Evolutionary conservation across 1,140 invertebrate genomes (phyloP), one percentile per base, ranked within the genome.

Genomic region (Hycleus phaleratus): DNA sequence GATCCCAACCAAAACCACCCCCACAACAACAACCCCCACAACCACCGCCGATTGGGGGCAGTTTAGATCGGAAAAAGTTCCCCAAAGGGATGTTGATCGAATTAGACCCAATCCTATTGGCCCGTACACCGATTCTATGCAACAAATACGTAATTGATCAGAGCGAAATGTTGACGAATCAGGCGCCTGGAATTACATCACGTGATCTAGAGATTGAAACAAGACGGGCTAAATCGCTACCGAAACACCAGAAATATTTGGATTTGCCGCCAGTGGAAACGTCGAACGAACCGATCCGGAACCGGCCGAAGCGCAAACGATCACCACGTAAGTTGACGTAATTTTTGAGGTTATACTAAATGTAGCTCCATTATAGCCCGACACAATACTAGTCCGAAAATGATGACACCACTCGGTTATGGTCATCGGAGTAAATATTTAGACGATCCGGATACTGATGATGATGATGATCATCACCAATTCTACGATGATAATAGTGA

Each of bases 71-170:
- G 53, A 73, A 71, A 56, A 69, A 72, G 44, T 12, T 67, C 38
- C 70, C 70, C 58, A 67, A 58, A 39, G 8, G 46, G 53, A 60
- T 40, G 42, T 56, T 3, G 65, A 64, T 65, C 46, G 72, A 73
- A 6, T 38, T 74, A 7, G 71, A 74, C 46, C 67, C 67, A 0
- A 56, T 63, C 4, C 6, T 63, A 12, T 67, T 75, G 46, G 77
- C 78, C 38, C 78, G 78, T 52, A 79, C 78, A 3, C 80, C 85
- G 1, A 82, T 87, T n/a, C 74, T 86, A 24, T 85, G 81, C 65
- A 88, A 88, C 63, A 83, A 81, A 64, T 88, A 88, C 67, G 85
- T 84, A 0, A 67, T 86, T 43, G 82, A 84, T 38, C 77, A 80
- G 47, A 73, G 81, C 5, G 82, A 81, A 40, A 56, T 63, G 9